A percentile compares a stretch with the other conserved stretches of the same genome.
Evolutionary conservation across 2,113 vertebrate species (phyloP).

Genomic region (Vidua macroura): DNA sequence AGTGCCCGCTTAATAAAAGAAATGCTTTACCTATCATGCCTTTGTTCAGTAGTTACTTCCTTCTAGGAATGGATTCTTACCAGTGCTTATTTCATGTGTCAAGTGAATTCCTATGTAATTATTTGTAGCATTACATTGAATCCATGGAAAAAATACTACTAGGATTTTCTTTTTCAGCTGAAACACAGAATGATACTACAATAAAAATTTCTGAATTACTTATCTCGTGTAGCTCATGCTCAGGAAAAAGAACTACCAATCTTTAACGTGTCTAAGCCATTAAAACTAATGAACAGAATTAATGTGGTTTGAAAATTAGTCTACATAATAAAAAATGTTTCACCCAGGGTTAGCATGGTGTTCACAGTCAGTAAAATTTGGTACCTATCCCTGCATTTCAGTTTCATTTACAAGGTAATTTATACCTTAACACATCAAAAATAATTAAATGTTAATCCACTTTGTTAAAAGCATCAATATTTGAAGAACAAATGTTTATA

Average conservation of each 20-base stretch:
- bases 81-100: not conserved
- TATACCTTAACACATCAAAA: slow-evolving; percentile 9
- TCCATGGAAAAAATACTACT: not conserved
- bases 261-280: not conserved
- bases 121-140: not conserved
- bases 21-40: not conserved
- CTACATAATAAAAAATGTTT: not conserved
- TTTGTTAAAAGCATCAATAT: slow-evolving; percentile 2
- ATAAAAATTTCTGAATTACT: not conserved
- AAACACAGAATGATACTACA: slow-evolving; percentile 15
- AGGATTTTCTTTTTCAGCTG: slow-evolving; percentile 21
- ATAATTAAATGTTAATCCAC: slow-evolving; percentile 22
- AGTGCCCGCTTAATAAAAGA: not conserved
- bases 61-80: not conserved
- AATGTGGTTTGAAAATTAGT: not conserved
- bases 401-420: slow-evolving; percentile 9
- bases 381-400: not conserved
- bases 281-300: slow-evolving; percentile 23
- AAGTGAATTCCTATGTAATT: slow-evolving; percentile 5
- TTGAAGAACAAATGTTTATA: slow-evolving; percentile 20
- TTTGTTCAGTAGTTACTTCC: not conserved
- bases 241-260: slow-evolving; percentile 1
- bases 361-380: not conserved
- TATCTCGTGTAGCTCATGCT: not conserved
- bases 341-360: not conserved